Evolutionary conservation across 1,140 invertebrate genomes (phyloP), one percentile per base, ranked within the genome.

Genomic region (Drosophila burlai): DNA sequence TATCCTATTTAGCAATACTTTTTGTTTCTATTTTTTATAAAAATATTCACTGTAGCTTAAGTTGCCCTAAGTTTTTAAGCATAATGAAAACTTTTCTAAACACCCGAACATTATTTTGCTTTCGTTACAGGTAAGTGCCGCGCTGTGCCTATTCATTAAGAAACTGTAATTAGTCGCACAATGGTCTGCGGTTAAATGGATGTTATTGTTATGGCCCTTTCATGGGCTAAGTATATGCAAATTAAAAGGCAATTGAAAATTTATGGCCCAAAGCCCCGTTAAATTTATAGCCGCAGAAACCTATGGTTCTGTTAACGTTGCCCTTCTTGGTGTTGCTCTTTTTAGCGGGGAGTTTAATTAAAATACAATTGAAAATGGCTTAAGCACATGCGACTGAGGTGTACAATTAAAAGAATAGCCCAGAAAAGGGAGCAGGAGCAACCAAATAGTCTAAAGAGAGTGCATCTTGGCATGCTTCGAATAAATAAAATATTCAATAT

Each of bases 221-320:
- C 43, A 54, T 26, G 46, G 43, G 50, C 78, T 72, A 82, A 87
- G 83, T 83, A 62, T 83, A 85, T 85, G 83, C 83, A 83, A 86
- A 86, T 86, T 87, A 87, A 87, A 87, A 87, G 77, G 83, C 83
- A 86, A 87, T 86, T 86, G 83, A 85, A 85, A 85, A 83, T 85
- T 85, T 86, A 85, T 86, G 75, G 58, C 68, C 83, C 73, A 76
- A 80, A 81, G 81, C 75, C 64, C 72, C 66, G 66, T 66, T 62
- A 86, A 85, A 85, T 85, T 85, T 81, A 85, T 87, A 64, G 83
- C 69, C 64, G 49, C 47, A 47, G 58, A 43, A 75, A 64, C 52
- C 73, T 63, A 59, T 49, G 45, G 16, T 42, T 18, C 36, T 38
- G 69, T 40, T 50, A 42, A 4, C n/a, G 50, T 52, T 47, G 10